Percentiles rank a stretch among this genome's conserved stretches.
phyloP scores from a whole-genome alignment of 2,797 vertebrate species.

The Xiphophorus birchmanni region DNA sequence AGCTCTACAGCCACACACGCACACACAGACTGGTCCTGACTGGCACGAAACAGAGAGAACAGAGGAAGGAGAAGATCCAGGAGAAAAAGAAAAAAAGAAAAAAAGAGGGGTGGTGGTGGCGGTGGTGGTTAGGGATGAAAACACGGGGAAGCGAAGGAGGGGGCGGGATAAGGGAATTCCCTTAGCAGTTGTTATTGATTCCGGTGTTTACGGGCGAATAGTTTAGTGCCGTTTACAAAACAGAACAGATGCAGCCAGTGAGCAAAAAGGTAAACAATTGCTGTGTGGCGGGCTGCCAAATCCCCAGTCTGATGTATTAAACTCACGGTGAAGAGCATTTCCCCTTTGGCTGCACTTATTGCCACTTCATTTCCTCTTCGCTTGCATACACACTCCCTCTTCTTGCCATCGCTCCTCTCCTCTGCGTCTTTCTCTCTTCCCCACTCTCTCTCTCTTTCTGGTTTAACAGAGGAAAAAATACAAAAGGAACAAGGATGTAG shows the following conservation, averaged over 20 bases:
- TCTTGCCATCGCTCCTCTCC: slow-evolving; percentile 54
- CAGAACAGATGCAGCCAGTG: slow-evolving; percentile 98
- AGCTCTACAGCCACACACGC: slow-evolving; percentile 74
- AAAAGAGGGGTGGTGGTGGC: slow-evolving; percentile 1
- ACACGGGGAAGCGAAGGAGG: slow-evolving; percentile 74
- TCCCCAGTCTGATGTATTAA: slow-evolving; percentile 95
- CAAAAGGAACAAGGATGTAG: slow-evolving; percentile 36
- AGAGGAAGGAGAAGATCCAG: slow-evolving; percentile 62
- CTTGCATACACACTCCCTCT: slow-evolving; percentile 66
- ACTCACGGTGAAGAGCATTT: slow-evolving; percentile 96
- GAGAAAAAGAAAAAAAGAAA: slow-evolving; percentile 40
- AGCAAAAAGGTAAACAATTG: slow-evolving; percentile 99
- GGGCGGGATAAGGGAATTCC: slow-evolving; percentile 86
- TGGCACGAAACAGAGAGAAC: slow-evolving; percentile 73
- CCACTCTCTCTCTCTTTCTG: slow-evolving; percentile 40
- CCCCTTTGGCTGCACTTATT: slow-evolving; percentile 97
- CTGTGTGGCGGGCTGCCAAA: slow-evolving; percentile 96
- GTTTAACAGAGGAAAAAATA: slow-evolving; percentile 53
- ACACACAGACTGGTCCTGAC: slow-evolving; percentile 77
- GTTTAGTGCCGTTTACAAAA: slow-evolving; percentile 98
- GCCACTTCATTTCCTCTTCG: slow-evolving; percentile 96
- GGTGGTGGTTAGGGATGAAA: slow-evolving; percentile 72
- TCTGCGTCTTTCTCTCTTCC: slow-evolving; percentile 49
- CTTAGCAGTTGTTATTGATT: slow-evolving; percentile 99
- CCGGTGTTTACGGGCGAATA: slow-evolving; percentile 92